Base-by-base conservation (phyloP, 2,797 vertebrate genomes). In the Cetoscarus ocellatus region DNA sequence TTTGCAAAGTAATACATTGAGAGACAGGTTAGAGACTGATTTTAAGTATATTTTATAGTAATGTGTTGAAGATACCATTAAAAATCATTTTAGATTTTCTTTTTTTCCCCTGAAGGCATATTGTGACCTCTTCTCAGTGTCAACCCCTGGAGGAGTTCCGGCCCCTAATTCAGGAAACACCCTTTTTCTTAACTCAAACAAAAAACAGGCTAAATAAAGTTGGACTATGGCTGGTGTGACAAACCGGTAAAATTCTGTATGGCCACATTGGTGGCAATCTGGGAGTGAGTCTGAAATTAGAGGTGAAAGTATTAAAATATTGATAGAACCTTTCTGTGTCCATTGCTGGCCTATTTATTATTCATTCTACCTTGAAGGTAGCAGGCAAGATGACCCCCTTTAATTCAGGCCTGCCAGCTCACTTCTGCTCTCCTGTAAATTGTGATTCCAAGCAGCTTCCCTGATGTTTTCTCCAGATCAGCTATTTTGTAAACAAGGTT, bases 361-460 rank as follows among this genome's bases (percentile, higher is more conserved):
- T 97, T 97, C 94, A 98, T 96, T 94, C 93, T 94, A 95, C 93
- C 94, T 96, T 93, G 93, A 97, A 96, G 95, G 95, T 95, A 95
- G 93, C 83, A 87, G 94, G 90, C 86, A 93, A 92, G 90, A 94
- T 90, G 93, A 95, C 89, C 85, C 89, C 61, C 86, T 87, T 93
- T 92, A 86, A 90, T 88, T 90, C 88, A 90, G 87, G 86, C 89
- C 91, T 87, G 80, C 73, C 90, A 87, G 77, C 88, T 92, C 92
- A 86, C 83, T 85, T 76, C 88, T 66, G 70, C 75, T 77, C 77
- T 76, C 65, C 45, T 27, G 27, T 67, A 58, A 77, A 59, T 83
- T 79, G 70, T 61, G 78, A 86, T 83, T 90, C 75, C 45, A 49
- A 62, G 71, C 73, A 55, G 52, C 84, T 86, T 58, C 50, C 36